These are phyloP conservation scores for Apodemia mormo DNA, from an alignment of 2,888 invertebrate genomes.

Conservation along the genomic window DNA sequence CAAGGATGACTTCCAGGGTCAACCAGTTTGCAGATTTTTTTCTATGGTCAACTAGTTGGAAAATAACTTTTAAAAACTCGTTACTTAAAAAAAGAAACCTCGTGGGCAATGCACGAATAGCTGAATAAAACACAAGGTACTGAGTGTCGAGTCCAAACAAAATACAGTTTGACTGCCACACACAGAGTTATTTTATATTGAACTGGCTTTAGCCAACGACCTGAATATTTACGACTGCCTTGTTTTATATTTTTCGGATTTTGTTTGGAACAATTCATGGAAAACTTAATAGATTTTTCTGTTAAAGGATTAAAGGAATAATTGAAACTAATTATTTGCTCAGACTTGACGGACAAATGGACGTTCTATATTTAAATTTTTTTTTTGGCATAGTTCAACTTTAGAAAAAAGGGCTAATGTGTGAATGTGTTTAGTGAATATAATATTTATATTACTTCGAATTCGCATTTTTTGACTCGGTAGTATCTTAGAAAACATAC, in stretches of 20 bases:
- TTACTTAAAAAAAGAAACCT: no score
- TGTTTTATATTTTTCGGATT: constrained; percentile 10
- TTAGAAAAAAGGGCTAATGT: no score
- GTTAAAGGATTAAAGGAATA: neutral
- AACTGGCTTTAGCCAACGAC: constrained; percentile 2
- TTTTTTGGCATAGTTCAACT: no score
- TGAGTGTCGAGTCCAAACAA: neutral
- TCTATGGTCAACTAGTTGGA: no score
- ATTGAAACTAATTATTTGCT: neutral
- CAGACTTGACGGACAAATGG: neutral
- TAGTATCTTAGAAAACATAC: no score
- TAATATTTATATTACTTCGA: no score
- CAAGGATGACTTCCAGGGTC: no score
- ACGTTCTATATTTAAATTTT: no score
- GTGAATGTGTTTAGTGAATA: no score
- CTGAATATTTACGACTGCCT: constrained; percentile 1
- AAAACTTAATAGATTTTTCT: neutral
- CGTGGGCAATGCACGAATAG: neutral
- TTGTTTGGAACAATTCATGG: neutral
- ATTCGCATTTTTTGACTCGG: no score
- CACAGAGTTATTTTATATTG: constrained; percentile 9
- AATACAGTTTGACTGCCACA: neutral
- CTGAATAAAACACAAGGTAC: neutral
- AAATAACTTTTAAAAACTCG: no score
- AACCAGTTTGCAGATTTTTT: neutral